Evolutionary conservation across 2,797 vertebrate species (phyloP), one percentile per base, ranked within the genome.

Genomic region (Brotogeris chrysoptera): DNA sequence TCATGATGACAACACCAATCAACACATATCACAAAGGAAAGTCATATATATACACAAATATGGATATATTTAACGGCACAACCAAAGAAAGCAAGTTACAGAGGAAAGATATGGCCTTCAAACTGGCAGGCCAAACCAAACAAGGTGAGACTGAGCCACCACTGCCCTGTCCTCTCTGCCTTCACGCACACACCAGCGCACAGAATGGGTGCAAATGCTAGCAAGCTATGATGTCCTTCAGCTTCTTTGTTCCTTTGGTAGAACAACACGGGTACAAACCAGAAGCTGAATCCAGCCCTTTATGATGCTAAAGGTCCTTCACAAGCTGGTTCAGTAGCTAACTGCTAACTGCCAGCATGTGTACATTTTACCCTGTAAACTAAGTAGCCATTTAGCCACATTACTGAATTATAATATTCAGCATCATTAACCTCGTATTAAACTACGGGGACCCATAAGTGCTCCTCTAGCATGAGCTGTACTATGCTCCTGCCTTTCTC

Each of bases 1-100:
- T 64, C 64, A 55, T 59, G 87, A 80, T 76, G 92, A 87, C 92
- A 95, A 23, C 24, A 88, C 46, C 44, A 55, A 90, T 90, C 90
- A 88, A 86, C 85, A 83, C 41, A 7, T 49, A 92, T 70, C 63
- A 72, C 43, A 57, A 81, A 25, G 28, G 76, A 52, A 86, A 93
- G 70, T 49, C 53, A 49, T 55, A 64, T 44, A 41, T 20, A 49
- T 10, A 38, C n/a, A 71, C 20, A 74, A 43, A 60, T 60, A 82
- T 6, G 6, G 80, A n/a, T 43, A 6, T 60, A 39, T 87, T 63
- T 66, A 76, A 71, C 36, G 21, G 27, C 39, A 52, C 14, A 53
- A 41, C 18, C 32, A 88, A 44, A 64, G 52, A 74, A 93, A 73
- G 41, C 18, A 63, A 92, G 59, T 84, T 86, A 44, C 32, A 41